Evolutionary conservation across 2,113 vertebrate species (phyloP), one percentile per base, ranked within the genome.

Genomic region (Heterochromis multidens): DNA sequence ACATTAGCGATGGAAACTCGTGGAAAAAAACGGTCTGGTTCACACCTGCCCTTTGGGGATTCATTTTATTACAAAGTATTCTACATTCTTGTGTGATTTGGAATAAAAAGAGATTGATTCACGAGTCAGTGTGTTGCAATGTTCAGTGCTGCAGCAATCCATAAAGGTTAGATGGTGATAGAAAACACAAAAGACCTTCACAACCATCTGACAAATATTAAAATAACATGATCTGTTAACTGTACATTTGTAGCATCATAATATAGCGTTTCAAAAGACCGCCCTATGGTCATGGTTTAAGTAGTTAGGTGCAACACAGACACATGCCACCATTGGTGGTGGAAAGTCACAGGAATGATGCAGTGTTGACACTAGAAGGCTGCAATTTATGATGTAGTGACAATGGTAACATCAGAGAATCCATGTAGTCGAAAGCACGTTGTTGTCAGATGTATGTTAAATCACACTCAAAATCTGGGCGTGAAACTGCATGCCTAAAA

Each of bases 401-500:
- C 21, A 2, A 19, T 37, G 21, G 52, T 25, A 33, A 49, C 63
- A 56, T 74, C 13, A 46, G 65, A 59, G 27, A 29, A 56, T 29
- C 31, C 19, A 23, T 67, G 25, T 31, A 1, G 25, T 77, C 4
- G 0, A 59, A 80, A 54, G 79, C 37, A 33, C n/a, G 35, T 67
- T 52, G 49, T 31, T 29, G 43, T 72, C 25, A 49, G 40, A 7
- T 61, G 3, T 33, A 17, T 31, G 57, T 82, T 59, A 86, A 80
- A 93, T 93, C 92, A 67, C 9, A 31, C 43, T 62, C 49, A 13
- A 80, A 88, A 92, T 91, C 88, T 81, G 59, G 80, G 79, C 63
- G 81, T 85, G 80, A 91, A 89, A 87, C 86, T 92, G 83, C 74
- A n/a, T 52, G 43, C 78, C 82, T 86, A 11, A 87, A 91, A 89